A percentile compares a stretch with the other conserved stretches of the same genome.
Conservation (phyloP, 2,888 invertebrate genomes). For the Cosmia trapezina region DNA sequence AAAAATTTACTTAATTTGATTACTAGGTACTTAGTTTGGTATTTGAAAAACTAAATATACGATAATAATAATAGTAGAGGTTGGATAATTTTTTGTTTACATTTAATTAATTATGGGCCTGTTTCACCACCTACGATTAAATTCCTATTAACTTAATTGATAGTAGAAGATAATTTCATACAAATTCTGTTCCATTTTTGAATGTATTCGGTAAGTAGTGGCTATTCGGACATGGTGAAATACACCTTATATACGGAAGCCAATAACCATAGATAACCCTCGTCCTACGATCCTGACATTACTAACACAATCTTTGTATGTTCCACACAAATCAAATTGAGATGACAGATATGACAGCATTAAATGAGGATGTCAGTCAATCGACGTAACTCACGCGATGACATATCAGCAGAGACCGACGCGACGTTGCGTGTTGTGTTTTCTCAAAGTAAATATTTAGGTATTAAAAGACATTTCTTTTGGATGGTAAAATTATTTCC, state of each 20-base stretch:
- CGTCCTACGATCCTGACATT: slow-evolving; percentile 18
- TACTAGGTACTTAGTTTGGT: background rate
- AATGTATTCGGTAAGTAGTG: too few relatives aligned
- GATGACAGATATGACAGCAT: slow-evolving; percentile 32
- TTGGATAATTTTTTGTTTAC: background rate
- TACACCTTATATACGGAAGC: background rate
- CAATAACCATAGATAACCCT: slow-evolving; percentile 5
- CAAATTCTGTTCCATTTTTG: too few relatives aligned
- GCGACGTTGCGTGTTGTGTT: slow-evolving; percentile 11
- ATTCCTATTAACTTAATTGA: too few relatives aligned
- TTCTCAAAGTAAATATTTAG: background rate
- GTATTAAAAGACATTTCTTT: background rate
- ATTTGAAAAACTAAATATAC: background rate
- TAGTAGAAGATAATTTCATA: too few relatives aligned
- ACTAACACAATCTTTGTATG: slow-evolving; percentile 23
- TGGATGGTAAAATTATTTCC: too few relatives aligned
- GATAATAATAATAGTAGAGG: too few relatives aligned
- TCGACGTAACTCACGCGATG: slow-evolving; percentile 4
- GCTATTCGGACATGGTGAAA: too few relatives aligned
- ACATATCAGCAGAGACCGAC: background rate
- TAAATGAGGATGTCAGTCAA: slow-evolving; percentile 46
- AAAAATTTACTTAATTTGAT: background rate
- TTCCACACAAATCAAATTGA: slow-evolving; percentile 49
- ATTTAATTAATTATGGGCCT: background rate
- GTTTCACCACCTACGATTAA: too few relatives aligned